phyloP scores from a whole-genome alignment of 2,888 invertebrate genomes.

The Uropetala carovei region DNA sequence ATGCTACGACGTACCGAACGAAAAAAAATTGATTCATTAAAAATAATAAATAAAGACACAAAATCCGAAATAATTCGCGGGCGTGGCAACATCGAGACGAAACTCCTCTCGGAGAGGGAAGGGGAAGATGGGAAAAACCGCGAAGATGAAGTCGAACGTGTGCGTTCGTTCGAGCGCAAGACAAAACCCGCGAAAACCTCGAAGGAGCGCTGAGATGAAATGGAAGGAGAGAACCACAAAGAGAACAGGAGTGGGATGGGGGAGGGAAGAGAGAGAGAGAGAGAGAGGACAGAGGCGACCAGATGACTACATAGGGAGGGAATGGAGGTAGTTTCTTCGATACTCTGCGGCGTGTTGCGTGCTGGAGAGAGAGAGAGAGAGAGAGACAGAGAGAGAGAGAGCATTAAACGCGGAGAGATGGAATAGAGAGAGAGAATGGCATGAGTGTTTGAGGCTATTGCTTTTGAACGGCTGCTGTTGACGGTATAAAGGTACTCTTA shows the following conservation, averaged over 20 bases:
- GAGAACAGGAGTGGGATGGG: neutral
- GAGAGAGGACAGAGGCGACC: neutral
- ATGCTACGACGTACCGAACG: neutral
- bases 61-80: no score
- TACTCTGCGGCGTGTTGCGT: neutral
- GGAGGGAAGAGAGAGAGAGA: neutral
- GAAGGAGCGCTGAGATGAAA: neutral
- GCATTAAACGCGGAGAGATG: conserved; percentile 10
- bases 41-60: neutral
- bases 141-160: no score
- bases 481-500: neutral
- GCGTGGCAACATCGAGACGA: no score
- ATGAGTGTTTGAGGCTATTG: neutral
- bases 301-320: neutral
- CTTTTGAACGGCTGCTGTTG: conserved; percentile 1
- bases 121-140: no score
- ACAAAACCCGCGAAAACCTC: neutral
- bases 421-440: neutral
- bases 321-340: neutral
- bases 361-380: neutral
- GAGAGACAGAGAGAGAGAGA: neutral
- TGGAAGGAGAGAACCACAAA: neutral
- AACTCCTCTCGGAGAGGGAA: no score
- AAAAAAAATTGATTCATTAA: no score
- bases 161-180: no score